Percentiles rank a stretch among this genome's conserved stretches.
Evolutionary conservation across 2,797 vertebrate genomes (phyloP).

Genomic region (Notamacropus eugenii): DNA sequence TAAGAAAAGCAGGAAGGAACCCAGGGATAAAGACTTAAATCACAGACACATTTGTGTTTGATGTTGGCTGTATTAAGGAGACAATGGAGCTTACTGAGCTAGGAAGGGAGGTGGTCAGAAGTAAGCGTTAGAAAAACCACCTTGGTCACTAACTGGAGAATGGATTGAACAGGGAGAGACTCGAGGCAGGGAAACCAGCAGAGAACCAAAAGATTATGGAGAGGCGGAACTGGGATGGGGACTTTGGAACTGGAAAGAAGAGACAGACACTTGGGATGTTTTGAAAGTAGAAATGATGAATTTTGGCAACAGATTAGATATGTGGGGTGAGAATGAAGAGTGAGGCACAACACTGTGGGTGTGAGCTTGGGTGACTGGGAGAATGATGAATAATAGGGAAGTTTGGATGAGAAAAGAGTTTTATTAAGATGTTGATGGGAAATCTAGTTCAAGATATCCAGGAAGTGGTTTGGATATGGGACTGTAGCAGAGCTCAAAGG

Average conservation of each 20-base stretch:
- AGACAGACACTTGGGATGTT: neutral
- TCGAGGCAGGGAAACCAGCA: neutral
- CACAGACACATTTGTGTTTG: no score
- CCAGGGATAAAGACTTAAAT: no score
- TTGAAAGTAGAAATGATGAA: neutral
- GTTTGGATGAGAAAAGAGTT: neutral
- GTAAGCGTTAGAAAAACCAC: neutral
- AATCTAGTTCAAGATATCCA: neutral
- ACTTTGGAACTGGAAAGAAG: no score
- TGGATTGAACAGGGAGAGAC: neutral
- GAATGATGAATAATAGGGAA: neutral
- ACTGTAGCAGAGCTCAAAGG: neutral
- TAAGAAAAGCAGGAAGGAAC: no score
- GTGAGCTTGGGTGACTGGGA: neutral
- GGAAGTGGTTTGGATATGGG: neutral
- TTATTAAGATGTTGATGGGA: neutral
- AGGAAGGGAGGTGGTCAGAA: neutral
- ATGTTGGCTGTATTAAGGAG: no score
- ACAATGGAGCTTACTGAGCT: no score
- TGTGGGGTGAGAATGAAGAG: neutral
- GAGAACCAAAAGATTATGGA: neutral
- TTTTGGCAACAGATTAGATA: neutral
- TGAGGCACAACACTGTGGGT: neutral
- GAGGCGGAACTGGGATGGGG: no score
- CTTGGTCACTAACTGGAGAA: neutral